These are phyloP conservation scores for Coelogynopora nodosa DNA, from an alignment of 2,888 invertebrate species.

Conservation along the genomic window DNA sequence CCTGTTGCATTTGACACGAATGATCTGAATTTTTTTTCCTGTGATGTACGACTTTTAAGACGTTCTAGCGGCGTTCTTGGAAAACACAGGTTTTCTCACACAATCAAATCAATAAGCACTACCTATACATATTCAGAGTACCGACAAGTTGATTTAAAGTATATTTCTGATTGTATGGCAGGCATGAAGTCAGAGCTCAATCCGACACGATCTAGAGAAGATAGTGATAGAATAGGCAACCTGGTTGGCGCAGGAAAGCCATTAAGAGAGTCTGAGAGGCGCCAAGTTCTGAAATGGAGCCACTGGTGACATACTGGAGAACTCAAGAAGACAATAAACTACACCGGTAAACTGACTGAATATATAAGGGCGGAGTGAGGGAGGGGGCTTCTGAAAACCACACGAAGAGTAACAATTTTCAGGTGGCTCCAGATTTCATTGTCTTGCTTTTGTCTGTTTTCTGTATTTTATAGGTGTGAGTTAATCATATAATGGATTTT, in stretches of 20 bases:
- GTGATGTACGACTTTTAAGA: background rate
- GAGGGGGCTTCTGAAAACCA: no score
- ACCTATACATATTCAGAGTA: background rate
- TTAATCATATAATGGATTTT: no score
- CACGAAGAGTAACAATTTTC: no score
- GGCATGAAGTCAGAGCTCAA: background rate
- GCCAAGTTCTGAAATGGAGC: background rate
- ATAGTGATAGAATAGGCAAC: background rate
- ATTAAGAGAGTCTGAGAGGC: background rate
- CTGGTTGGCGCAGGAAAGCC: background rate
- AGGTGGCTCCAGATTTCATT: no score
- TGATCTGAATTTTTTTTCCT: no score
- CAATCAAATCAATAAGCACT: background rate
- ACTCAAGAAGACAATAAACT: no score
- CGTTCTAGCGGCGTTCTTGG: background rate
- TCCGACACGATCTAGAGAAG: background rate
- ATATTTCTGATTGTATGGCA: background rate
- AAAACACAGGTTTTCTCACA: background rate
- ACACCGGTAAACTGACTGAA: no score
- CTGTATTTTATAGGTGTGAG: no score
- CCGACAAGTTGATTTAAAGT: background rate
- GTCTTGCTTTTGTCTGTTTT: no score
- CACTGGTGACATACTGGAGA: conserved; percentile 54
- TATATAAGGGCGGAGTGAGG: no score
- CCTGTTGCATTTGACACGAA: no score